Evolutionary conservation across 2,113 vertebrate species (phyloP).

Genomic region (Sorex fumeus): DNA sequence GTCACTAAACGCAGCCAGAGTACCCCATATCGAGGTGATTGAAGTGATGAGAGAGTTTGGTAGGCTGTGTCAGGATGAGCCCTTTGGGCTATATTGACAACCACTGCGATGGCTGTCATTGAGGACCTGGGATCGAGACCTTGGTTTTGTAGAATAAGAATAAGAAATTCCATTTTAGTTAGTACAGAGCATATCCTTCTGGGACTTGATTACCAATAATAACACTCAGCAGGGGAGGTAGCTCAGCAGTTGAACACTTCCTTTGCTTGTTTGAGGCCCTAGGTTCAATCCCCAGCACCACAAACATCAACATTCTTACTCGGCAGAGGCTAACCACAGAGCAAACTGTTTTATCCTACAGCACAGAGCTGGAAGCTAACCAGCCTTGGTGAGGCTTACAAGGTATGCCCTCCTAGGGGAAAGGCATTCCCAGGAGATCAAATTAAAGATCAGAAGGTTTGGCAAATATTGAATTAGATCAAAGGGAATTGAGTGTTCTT

Average conservation of each 20-base stretch:
- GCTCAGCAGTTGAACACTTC: too few relatives aligned
- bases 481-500: conserved; percentile 61
- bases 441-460: conserved; percentile 51
- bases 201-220: conserved; percentile 25
- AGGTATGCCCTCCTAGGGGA: not conserved
- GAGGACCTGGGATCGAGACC: not conserved
- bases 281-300: too few relatives aligned
- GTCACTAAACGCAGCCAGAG: not conserved
- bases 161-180: conserved; percentile 38
- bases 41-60: not conserved
- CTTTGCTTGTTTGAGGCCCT: too few relatives aligned
- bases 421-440: conserved; percentile 40
- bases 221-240: too few relatives aligned
- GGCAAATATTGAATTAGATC: conserved; percentile 63
- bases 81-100: not conserved
- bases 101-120: not conserved
- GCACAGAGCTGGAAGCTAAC: conserved; percentile 16
- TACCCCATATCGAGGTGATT: not conserved
- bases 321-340: not conserved
- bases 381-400: not conserved
- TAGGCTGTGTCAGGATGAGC: not conserved
- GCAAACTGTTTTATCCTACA: not conserved
- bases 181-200: too few relatives aligned
- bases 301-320: not conserved
- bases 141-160: conserved; percentile 52